These are phyloP conservation scores for Parapristionchus giblindavisi DNA, from an alignment of 2,888 invertebrate genomes.

Conservation along the genomic window DNA sequence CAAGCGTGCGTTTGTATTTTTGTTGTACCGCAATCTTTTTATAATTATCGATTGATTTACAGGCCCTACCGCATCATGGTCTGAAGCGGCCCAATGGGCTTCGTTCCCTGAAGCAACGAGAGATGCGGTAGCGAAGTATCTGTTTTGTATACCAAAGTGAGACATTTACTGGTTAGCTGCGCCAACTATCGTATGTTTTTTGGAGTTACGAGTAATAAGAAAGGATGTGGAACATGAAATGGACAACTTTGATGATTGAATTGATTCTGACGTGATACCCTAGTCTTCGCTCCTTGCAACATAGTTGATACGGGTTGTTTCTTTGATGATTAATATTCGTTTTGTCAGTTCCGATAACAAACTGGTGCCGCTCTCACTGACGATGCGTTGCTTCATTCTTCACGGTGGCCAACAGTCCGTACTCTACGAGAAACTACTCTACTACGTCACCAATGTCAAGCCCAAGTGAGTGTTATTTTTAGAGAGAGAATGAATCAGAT, in stretches of 20 bases:
- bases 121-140: slow-evolving; percentile 45
- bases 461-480: slow-evolving; percentile 66
- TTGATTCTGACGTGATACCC: too few species aligned
- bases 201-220: too few species aligned
- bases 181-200: too few species aligned
- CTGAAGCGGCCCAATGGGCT: slow-evolving; percentile 50
- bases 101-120: slow-evolving; percentile 44
- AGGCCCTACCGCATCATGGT: slow-evolving; percentile 53
- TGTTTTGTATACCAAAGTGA: slow-evolving; percentile 49
- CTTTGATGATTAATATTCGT: background rate
- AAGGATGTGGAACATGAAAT: too few species aligned
- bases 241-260: too few species aligned
- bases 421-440: slow-evolving; percentile 46
- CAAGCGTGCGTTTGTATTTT: slow-evolving; percentile 47
- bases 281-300: too few species aligned
- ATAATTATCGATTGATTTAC: background rate
- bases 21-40: background rate
- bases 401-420: slow-evolving; percentile 40
- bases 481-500: too few species aligned
- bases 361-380: slow-evolving; percentile 46
- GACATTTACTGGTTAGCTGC: too few species aligned
- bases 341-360: slow-evolving; percentile 46
- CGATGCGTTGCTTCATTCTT: slow-evolving; percentile 46
- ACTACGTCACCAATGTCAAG: slow-evolving; percentile 56
- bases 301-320: background rate